phyloP scores from a whole-genome alignment of 2,113 vertebrate genomes.

The Archocentrus centrarchus region DNA sequence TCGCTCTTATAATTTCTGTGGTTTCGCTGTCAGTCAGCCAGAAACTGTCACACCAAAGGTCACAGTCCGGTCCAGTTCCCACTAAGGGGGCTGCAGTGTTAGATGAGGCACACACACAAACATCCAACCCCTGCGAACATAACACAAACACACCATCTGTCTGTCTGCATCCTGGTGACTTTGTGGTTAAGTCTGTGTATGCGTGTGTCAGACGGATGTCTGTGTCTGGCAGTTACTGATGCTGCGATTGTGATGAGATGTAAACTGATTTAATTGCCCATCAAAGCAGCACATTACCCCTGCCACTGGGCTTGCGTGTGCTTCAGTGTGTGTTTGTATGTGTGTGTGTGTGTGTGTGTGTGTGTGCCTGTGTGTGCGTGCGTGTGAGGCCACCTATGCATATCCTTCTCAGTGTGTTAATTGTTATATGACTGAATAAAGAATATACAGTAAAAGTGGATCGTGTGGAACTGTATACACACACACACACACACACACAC shows the following conservation, averaged over 20 bases:
- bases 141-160: conserved; percentile 58
- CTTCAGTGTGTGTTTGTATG: not conserved
- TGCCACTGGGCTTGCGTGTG: conserved; percentile 4
- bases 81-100: conserved; percentile 29
- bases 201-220: conserved; percentile 43
- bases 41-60: conserved; percentile 8
- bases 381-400: not conserved
- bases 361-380: not conserved
- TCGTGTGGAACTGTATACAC: not conserved
- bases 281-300: conserved; percentile 57
- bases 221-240: conserved; percentile 38
- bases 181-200: not conserved
- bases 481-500: too few relatives aligned
- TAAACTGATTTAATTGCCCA: conserved; percentile 62
- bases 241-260: conserved; percentile 52
- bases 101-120: conserved; percentile 14
- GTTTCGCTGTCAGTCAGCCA: conserved; percentile 23
- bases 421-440: conserved; percentile 50
- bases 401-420: conserved; percentile 25
- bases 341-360: conserved; percentile 5
- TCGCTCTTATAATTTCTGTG: not conserved
- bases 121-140: conserved; percentile 10
- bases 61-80: conserved; percentile 39
- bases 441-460: conserved; percentile 40
- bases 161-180: conserved; percentile 38